Percentiles rank a stretch among this genome's conserved stretches.
These are phyloP conservation scores for Chrysolina americana DNA, from an alignment of 2,888 invertebrate genomes.

Conservation along the genomic window DNA sequence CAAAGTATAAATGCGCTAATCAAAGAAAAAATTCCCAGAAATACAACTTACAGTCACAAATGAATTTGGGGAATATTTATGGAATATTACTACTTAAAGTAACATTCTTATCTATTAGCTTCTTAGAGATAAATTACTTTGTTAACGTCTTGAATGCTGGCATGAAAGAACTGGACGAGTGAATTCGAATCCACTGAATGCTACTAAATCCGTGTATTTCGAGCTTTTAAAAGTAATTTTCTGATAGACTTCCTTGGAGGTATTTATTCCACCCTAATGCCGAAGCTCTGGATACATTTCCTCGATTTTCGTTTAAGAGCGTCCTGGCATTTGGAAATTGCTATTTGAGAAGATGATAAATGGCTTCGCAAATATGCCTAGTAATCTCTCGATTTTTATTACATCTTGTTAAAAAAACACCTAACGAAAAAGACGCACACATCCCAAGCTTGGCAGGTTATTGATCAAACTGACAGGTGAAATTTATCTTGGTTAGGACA, in stretches of 20 bases:
- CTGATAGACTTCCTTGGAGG: neutral
- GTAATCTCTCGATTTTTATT: neutral
- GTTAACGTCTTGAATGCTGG: too few species aligned
- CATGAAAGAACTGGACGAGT: neutral
- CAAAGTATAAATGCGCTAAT: too few species aligned
- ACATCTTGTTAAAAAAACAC: neutral
- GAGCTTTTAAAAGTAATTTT: neutral
- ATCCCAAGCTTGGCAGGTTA: neutral
- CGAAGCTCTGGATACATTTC: neutral
- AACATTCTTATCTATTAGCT: too few species aligned
- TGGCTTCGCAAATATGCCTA: constrained; percentile 6
- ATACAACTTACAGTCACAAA: too few species aligned
- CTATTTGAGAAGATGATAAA: neutral
- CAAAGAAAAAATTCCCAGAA: too few species aligned
- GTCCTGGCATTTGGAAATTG: constrained; percentile 1
- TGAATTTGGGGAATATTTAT: too few species aligned
- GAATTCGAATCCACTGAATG: neutral
- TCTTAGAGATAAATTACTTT: too few species aligned
- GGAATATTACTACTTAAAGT: too few species aligned
- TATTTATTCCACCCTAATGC: neutral
- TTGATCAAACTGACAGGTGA: neutral
- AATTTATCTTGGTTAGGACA: neutral
- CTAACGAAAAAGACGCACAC: neutral
- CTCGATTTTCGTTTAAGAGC: neutral
- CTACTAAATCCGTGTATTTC: neutral